phyloP scores from a whole-genome alignment of 2,113 vertebrate species.

The Callipepla californica region DNA sequence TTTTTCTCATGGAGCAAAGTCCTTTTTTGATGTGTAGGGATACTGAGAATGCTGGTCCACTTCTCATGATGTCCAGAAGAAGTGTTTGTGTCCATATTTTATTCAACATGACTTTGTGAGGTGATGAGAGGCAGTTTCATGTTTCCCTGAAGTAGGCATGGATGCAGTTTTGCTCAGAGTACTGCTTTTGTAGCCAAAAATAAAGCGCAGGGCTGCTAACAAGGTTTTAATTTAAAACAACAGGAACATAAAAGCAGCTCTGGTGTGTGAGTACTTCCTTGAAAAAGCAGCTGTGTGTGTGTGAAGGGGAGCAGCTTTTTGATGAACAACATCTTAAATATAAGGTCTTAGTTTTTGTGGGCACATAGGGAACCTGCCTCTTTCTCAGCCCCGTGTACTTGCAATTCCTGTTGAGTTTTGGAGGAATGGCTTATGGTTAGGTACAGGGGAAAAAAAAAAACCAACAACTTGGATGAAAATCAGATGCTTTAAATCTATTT shows the following conservation, averaged over 20 bases:
- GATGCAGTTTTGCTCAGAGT: not conserved
- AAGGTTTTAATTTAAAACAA: not conserved
- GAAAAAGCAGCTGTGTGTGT: not conserved
- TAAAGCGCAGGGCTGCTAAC: not conserved
- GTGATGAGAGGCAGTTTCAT: not conserved
- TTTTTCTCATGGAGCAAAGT: not conserved
- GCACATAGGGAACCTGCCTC: not conserved
- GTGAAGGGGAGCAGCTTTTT: not conserved
- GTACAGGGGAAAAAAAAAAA: not conserved
- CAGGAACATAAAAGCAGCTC: not conserved
- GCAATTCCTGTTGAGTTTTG: not conserved
- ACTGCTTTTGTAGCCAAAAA: not conserved
- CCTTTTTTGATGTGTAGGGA: not conserved
- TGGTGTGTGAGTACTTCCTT: not conserved
- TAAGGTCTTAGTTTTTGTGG: not conserved
- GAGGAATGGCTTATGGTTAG: not conserved
- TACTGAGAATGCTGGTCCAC: not conserved
- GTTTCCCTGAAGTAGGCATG: not conserved
- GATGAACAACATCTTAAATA: not conserved
- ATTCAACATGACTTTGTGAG: not conserved
- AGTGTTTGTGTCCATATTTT: not conserved
- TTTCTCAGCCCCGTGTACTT: not conserved
- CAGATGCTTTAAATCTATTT: slow-evolving; percentile 1
- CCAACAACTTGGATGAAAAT: not conserved
- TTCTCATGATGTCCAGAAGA: not conserved